Evolutionary conservation across 2,113 vertebrate species (phyloP).

Genomic region (Hydrolagus affinis): DNA sequence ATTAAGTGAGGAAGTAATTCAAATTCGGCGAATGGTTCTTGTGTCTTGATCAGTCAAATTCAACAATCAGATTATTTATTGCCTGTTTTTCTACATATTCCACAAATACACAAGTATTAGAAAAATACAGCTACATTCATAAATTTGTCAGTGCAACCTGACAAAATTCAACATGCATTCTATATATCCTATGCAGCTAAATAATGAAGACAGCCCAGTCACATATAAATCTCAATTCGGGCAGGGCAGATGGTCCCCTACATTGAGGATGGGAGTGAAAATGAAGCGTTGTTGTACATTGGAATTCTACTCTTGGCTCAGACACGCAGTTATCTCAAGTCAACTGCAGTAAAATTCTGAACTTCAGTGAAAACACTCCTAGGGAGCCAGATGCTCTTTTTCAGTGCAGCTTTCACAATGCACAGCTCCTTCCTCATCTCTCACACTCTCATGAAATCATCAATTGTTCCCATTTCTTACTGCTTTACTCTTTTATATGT

Average conservation of each 20-base stretch:
- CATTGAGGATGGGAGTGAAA: slow-evolving; percentile 20
- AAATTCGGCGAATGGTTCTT: neutral
- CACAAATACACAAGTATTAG: neutral
- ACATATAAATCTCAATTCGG: slow-evolving; percentile 5
- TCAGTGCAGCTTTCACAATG: slow-evolving; percentile 9
- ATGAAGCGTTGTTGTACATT: neutral
- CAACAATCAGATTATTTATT: neutral
- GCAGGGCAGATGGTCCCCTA: slow-evolving; percentile 6
- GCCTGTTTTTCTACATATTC: neutral
- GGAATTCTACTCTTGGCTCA: slow-evolving; percentile 21
- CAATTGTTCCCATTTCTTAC: neutral
- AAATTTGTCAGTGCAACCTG: neutral
- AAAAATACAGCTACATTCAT: neutral
- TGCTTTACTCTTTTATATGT: neutral
- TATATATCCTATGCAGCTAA: neutral
- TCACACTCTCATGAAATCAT: neutral
- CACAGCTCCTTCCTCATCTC: neutral
- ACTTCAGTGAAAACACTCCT: slow-evolving; percentile 22
- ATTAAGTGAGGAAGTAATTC: neutral
- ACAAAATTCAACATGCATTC: slow-evolving; percentile 4
- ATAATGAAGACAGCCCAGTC: slow-evolving; percentile 1
- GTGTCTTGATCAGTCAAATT: too few relatives aligned
- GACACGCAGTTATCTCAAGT: neutral
- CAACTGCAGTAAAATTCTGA: slow-evolving; percentile 12
- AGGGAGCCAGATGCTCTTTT: slow-evolving; percentile 17